These are phyloP conservation scores for Ispidina lecontei DNA, from an alignment of 2,797 vertebrate genomes.

Conservation along the genomic window DNA sequence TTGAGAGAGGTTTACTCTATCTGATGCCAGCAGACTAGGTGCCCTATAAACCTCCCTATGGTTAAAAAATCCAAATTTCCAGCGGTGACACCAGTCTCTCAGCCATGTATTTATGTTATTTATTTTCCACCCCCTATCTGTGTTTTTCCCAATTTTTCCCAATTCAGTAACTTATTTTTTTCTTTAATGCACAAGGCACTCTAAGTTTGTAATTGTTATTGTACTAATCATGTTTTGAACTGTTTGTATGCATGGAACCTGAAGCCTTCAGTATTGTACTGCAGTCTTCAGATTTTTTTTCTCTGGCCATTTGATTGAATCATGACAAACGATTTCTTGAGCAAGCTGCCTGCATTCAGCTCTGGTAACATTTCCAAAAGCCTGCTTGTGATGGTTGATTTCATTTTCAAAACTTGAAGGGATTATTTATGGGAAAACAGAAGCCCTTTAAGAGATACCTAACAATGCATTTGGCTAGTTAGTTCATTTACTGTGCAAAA, in stretches of 20 bases:
- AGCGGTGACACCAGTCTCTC: too few species aligned
- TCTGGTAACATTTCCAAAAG: neutral
- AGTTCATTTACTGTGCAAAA: conserved; percentile 37
- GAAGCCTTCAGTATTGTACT: neutral
- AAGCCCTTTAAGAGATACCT: conserved; percentile 42
- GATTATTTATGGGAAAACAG: conserved; percentile 59
- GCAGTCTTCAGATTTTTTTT: conserved; percentile 18
- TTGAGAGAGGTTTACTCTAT: too few species aligned
- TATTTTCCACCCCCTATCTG: too few species aligned
- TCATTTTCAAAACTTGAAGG: conserved; percentile 51
- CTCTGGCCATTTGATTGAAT: neutral
- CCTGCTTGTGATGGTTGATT: conserved; percentile 33
- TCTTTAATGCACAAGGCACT: neutral
- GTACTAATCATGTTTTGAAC: neutral
- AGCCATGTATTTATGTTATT: too few species aligned
- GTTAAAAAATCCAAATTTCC: too few species aligned
- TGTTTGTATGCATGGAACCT: neutral
- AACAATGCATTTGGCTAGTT: conserved; percentile 36
- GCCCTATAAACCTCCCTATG: too few species aligned
- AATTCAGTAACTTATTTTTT: neutral
- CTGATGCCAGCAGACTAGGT: too few species aligned
- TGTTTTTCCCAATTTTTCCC: too few species aligned
- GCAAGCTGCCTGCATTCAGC: conserved; percentile 26
- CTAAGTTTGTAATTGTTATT: neutral
- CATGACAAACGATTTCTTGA: conserved; percentile 46